Percentiles rank a stretch among this genome's conserved stretches.
Evolutionary conservation across 1,140 invertebrate species (phyloP).

Genomic region (Drosophila willistoni): DNA sequence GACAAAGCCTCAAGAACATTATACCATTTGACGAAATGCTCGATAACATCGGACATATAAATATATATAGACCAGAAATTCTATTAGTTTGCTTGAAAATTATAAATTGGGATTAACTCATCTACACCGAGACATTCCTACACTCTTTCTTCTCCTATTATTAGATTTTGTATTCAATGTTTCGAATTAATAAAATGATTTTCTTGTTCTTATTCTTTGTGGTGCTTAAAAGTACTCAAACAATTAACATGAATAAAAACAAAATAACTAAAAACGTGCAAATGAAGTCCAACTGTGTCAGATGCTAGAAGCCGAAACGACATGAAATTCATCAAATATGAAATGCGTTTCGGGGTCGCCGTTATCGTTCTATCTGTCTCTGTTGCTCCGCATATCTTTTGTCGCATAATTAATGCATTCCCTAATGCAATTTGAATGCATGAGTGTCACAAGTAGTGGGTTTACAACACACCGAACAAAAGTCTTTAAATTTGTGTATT

Average conservation of each 20-base stretch:
- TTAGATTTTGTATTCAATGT: background rate
- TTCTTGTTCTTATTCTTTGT: too few species aligned
- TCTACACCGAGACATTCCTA: background rate
- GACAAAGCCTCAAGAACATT: background rate
- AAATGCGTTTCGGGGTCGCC: slow-evolving; percentile 42
- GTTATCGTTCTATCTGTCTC: background rate
- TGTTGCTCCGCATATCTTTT: slow-evolving; percentile 10
- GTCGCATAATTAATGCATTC: slow-evolving; percentile 70
- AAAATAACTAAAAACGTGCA: background rate
- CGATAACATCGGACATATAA: background rate
- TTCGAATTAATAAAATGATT: too few species aligned
- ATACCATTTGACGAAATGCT: background rate
- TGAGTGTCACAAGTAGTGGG: background rate
- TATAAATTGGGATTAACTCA: background rate
- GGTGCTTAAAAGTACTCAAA: too few species aligned
- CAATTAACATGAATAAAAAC: background rate
- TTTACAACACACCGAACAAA: slow-evolving; percentile 7
- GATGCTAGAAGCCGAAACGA: background rate
- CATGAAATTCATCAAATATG: slow-evolving; percentile 61
- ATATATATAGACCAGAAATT: slow-evolving; percentile 3
- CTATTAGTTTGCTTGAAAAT: background rate
- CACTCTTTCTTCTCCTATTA: background rate
- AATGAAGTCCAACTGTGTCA: background rate
- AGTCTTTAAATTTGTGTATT: slow-evolving; percentile 28
- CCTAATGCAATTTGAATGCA: slow-evolving; percentile 42